A percentile compares a stretch with the other conserved stretches of the same genome.
Evolutionary conservation across 2,113 vertebrate species (phyloP).

Genomic region (Chionodraco myersi): DNA sequence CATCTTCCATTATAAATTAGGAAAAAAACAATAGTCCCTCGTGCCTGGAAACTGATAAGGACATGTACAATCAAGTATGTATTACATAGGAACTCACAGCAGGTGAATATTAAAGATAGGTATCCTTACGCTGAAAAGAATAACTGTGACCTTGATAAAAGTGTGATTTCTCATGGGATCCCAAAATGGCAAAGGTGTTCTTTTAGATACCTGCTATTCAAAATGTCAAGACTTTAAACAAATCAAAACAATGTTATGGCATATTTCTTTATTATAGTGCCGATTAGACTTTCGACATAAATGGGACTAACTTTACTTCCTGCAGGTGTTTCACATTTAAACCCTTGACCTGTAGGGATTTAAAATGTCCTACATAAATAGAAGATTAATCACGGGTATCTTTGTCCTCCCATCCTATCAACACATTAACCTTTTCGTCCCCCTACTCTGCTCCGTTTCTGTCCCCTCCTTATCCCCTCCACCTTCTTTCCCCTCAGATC

Average conservation of each 20-base stretch:
- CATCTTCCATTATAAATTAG: too few relatives aligned
- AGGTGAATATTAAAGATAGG: too few relatives aligned
- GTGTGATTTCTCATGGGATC: background rate
- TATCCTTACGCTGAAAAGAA: too few relatives aligned
- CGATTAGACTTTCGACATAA: background rate
- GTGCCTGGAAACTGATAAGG: too few relatives aligned
- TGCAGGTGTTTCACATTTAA: slow-evolving; percentile 1
- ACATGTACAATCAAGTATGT: too few relatives aligned
- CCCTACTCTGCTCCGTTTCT: background rate
- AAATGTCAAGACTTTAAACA: background rate
- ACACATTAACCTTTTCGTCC: background rate
- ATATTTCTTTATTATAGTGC: background rate
- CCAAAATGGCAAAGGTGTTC: too few relatives aligned
- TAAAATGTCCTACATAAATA: background rate
- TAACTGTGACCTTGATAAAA: background rate
- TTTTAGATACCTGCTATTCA: too few relatives aligned
- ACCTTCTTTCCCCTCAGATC: slow-evolving; percentile 80
- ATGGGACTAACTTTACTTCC: background rate
- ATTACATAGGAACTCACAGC: too few relatives aligned
- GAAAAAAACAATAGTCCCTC: too few relatives aligned
- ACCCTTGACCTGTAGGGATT: background rate
- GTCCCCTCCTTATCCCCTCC: background rate
- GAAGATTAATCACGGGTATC: background rate
- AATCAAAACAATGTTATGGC: background rate
- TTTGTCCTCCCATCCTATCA: background rate